A percentile compares a stretch with the other conserved stretches of the same genome.
These are phyloP conservation scores for Caenorhabditis sp. DNA, from an alignment of 2,888 invertebrate genomes.

Conservation along the genomic window DNA sequence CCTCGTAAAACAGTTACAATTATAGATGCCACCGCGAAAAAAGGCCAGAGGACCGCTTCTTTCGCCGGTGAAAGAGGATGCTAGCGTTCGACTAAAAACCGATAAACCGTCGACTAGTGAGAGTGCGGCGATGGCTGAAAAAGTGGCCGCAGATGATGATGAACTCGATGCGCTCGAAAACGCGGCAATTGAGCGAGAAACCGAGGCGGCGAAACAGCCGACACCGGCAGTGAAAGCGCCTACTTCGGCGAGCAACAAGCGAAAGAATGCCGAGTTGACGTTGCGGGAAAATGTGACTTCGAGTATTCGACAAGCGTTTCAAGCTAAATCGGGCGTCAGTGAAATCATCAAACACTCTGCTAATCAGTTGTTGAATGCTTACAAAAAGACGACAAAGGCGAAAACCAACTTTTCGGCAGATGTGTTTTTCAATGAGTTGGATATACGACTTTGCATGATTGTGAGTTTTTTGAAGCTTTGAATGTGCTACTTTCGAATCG, in stretches of 20 bases:
- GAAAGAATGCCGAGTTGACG: too few relatives aligned
- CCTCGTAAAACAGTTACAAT: too few relatives aligned
- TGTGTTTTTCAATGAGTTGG: slow-evolving; percentile 3
- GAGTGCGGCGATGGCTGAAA: not conserved
- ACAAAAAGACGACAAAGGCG: not conserved
- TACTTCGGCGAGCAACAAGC: too few relatives aligned
- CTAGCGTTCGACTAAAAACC: not conserved
- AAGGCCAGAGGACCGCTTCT: not conserved
- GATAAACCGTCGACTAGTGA: not conserved
- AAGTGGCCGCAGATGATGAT: not conserved
- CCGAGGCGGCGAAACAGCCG: too few relatives aligned
- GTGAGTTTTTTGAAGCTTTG: too few relatives aligned
- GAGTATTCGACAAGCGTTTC: not conserved
- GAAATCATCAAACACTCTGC: not conserved
- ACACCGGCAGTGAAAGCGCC: too few relatives aligned
- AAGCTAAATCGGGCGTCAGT: not conserved
- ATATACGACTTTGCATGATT: slow-evolving; percentile 1
- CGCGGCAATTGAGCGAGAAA: too few relatives aligned
- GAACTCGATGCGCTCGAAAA: not conserved
- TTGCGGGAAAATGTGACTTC: not conserved
- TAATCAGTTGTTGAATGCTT: not conserved
- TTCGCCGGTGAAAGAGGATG: not conserved
- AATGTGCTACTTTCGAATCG: too few relatives aligned
- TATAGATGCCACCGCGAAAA: slow-evolving; percentile 4
- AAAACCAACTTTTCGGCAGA: not conserved